Conservation (phyloP, 1,140 invertebrate species). For the Dryas iulia region DNA sequence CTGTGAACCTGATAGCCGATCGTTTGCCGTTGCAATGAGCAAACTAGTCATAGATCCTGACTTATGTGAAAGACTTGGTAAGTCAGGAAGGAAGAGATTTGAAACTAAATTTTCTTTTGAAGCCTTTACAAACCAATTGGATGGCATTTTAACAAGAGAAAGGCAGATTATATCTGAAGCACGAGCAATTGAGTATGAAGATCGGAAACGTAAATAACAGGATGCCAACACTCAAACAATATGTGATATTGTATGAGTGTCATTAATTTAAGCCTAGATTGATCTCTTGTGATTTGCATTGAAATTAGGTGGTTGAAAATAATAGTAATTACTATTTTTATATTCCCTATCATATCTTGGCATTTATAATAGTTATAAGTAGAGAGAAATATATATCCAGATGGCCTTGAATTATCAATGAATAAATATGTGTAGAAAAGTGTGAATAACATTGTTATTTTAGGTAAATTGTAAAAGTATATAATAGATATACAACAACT, state of each 20-base stretch:
- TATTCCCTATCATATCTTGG: background rate
- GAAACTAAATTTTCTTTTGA: constrained; percentile 90
- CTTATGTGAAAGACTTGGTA: constrained; percentile 84
- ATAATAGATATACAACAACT: background rate
- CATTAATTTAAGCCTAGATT: background rate
- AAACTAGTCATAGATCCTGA: constrained; percentile 83
- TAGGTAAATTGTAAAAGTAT: background rate
- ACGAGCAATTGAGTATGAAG: constrained; percentile 62
- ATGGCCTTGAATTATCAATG: background rate
- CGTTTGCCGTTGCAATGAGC: constrained; percentile 91
- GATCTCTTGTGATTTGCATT: background rate
- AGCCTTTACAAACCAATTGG: constrained; percentile 86
- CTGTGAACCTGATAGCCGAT: constrained; percentile 84
- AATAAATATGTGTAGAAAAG: background rate
- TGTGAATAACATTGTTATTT: background rate
- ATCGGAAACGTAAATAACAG: constrained; percentile 70
- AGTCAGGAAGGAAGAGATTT: constrained; percentile 86
- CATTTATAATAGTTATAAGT: background rate
- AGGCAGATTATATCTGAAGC: constrained; percentile 66
- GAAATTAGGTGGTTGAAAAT: background rate
- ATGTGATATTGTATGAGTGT: constrained; percentile 61
- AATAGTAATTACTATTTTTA: background rate
- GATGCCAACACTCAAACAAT: constrained; percentile 66
- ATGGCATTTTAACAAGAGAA: constrained; percentile 81
- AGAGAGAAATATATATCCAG: background rate